phyloP scores from a whole-genome alignment of 2,113 vertebrate species.

The Athene cunicularia region DNA sequence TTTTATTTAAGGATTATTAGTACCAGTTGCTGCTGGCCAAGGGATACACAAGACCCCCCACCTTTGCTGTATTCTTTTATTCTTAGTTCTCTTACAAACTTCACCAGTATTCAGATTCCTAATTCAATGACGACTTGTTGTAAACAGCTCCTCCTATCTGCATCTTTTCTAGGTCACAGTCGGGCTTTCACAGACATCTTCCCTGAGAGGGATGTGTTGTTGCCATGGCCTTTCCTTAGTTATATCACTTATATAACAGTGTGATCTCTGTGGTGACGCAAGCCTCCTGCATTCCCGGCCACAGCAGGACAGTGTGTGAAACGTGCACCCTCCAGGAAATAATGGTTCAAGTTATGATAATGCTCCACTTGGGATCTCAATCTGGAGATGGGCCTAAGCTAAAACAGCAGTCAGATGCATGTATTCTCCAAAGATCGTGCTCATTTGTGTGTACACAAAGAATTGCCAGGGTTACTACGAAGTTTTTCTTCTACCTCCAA shows the following conservation, averaged over 20 bases:
- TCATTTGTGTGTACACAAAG: neutral
- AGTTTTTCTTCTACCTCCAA: neutral
- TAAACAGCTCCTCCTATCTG: neutral
- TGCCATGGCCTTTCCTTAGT: conserved; percentile 1
- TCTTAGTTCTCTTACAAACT: neutral
- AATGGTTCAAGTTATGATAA: neutral
- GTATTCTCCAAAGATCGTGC: neutral
- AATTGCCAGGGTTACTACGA: neutral
- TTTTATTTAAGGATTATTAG: neutral
- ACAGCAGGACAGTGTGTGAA: conserved; percentile 30
- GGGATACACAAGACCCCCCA: neutral
- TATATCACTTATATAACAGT: neutral
- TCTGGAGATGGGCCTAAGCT: neutral
- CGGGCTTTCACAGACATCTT: neutral
- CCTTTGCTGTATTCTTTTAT: neutral
- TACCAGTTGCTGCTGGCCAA: neutral
- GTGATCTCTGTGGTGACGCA: neutral
- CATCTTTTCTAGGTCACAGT: neutral
- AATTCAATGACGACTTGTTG: neutral
- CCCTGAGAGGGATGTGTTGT: neutral
- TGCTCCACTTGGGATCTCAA: neutral
- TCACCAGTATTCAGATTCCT: neutral
- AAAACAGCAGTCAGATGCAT: neutral
- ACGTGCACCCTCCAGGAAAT: neutral
- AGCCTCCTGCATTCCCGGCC: neutral